Evolutionary conservation across 2,888 invertebrate genomes (phyloP).

Genomic region (Papilio demoleus): DNA sequence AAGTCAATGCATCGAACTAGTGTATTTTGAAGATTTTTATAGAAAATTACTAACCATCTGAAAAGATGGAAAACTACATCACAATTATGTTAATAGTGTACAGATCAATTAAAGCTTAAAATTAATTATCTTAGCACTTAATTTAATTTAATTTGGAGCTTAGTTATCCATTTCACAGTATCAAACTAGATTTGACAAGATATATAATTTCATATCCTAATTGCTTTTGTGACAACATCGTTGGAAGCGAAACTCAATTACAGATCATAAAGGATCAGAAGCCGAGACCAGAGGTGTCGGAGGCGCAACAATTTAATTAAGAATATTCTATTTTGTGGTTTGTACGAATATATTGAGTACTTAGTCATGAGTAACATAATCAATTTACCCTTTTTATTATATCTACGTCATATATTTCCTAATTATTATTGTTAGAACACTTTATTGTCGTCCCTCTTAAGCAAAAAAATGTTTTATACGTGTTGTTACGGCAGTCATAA

Average conservation of each 20-base stretch:
- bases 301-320: slow-evolving; percentile 39
- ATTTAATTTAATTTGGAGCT: not conserved
- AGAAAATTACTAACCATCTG: not conserved
- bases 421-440: not conserved
- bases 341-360: slow-evolving; percentile 5
- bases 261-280: slow-evolving; percentile 31
- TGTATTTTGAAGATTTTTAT: too few relatives aligned
- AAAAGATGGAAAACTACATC: not conserved
- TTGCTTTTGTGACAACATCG: slow-evolving; percentile 31
- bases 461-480: too few relatives aligned
- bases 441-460: too few relatives aligned
- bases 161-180: not conserved
- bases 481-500: too few relatives aligned
- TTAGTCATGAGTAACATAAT: slow-evolving; percentile 5
- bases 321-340: slow-evolving; percentile 25
- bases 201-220: slow-evolving; percentile 28
- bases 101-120: not conserved
- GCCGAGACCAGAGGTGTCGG: slow-evolving; percentile 33
- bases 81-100: not conserved
- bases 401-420: not conserved
- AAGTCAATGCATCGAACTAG: too few relatives aligned
- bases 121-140: not conserved
- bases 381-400: not conserved
- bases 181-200: slow-evolving; percentile 5
- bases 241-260: slow-evolving; percentile 33